These are phyloP conservation scores for Amphibalanus amphitrite DNA, from an alignment of 1,140 invertebrate species.

Conservation along the genomic window DNA sequence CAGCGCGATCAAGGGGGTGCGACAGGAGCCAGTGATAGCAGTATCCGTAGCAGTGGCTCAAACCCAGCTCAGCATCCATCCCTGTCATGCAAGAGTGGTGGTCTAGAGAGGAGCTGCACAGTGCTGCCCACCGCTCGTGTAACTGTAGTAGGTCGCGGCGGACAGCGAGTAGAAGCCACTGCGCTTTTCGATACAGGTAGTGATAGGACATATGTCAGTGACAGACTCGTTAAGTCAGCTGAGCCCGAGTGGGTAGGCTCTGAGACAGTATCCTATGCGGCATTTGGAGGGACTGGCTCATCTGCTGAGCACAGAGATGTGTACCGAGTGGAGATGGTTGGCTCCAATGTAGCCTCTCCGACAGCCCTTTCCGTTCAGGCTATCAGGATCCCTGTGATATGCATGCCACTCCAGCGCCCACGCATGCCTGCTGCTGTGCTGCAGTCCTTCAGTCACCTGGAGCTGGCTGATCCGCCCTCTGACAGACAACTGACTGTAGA, in stretches of 20 bases:
- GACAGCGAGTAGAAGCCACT: background rate
- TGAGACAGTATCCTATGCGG: background rate
- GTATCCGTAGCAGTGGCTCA: background rate
- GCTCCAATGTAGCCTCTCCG: background rate
- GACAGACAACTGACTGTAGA: background rate
- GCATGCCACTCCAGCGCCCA: background rate
- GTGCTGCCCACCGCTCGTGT: background rate
- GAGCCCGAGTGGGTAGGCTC: background rate
- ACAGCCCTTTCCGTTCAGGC: background rate
- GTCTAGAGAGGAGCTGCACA: background rate
- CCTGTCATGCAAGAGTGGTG: background rate
- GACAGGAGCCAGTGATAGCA: background rate
- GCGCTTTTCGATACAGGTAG: background rate
- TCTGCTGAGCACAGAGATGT: background rate
- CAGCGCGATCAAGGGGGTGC: background rate
- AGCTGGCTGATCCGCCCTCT: background rate
- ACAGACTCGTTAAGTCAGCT: background rate
- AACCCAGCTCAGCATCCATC: background rate
- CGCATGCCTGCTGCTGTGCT: background rate
- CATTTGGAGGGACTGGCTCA: background rate
- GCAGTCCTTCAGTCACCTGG: background rate
- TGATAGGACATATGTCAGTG: background rate
- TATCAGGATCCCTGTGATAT: background rate
- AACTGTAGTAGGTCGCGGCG: background rate
- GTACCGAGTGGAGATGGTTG: background rate